Evolutionary conservation across 1,140 invertebrate genomes (phyloP), one percentile per base, ranked within the genome.

Genomic region (Acyrthosiphon pisum): DNA sequence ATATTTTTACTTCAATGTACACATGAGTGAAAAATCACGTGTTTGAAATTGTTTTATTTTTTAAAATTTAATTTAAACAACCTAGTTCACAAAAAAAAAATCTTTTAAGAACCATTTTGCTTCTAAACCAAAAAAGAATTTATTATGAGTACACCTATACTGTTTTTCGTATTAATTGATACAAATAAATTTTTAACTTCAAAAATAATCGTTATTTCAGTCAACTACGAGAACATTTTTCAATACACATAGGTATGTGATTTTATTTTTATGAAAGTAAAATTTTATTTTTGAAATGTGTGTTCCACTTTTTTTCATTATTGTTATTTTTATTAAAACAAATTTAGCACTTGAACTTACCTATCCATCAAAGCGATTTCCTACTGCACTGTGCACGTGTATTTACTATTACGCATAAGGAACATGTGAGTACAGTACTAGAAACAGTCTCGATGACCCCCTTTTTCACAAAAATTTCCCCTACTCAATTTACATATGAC

Each of bases 401-500:
- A 93, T 86, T 93, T 84, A 56, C 76, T 84, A 83, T 84, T 93
- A 23, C 81, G 76, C 44, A 93, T 81, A 83, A 93, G 37, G 22
- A 44, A 83, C 91, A 84, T 93, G 91, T 93, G 81, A 56, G 91
- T 83, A 37, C 81, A 83, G 11, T 56, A 84, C 48, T 56, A 93
- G 81, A 93, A 26, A 91, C 68, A 86, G 91, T 86, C 46, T 53
- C 81, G 91, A 84, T 93, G 91, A 93, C 91, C 91, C 91, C 91
- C 86, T 93, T 93, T 93, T 86, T 83, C 91, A 83, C 84, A 93
- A 93, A 93, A 93, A 93, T 26, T 86, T 86, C 91, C 48, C 91
- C 91, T 93, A 93, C 91, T 41, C 18, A 44, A n/a, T 93, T 93
- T 53, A 20, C 50, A 44, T 46, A 56, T 37, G 46, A 11, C 44